Conservation (phyloP, 2,113 vertebrate genomes). For the Azemiops feae region DNA sequence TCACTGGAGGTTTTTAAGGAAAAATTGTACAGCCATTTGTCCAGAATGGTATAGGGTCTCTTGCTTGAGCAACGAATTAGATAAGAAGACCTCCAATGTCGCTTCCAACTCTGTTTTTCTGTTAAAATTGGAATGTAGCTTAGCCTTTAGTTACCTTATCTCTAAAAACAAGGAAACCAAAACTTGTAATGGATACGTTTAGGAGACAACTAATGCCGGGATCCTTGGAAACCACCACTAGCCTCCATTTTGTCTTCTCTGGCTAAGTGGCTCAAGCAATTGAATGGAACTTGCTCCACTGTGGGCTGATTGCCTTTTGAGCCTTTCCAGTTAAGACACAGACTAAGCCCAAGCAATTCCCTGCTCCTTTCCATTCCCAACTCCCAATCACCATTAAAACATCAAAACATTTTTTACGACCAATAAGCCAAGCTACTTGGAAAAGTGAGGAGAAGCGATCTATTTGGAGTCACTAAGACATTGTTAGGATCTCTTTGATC, state of each 20-base stretch:
- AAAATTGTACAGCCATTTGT: background rate
- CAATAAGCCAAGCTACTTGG: conserved; percentile 55
- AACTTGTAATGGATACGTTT: background rate
- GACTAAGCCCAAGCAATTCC: conserved; percentile 59
- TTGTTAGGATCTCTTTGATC: conserved; percentile 80
- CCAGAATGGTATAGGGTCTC: background rate
- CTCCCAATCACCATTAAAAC: conserved; percentile 62
- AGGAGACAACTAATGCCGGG: background rate
- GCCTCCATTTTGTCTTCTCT: rapidly evolving
- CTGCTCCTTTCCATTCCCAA: conserved; percentile 54
- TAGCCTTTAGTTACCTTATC: background rate
- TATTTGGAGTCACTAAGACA: conserved; percentile 62
- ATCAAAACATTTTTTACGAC: conserved; percentile 65
- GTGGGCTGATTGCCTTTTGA: conserved; percentile 48
- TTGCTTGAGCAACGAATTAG: background rate
- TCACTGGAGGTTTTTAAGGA: background rate
- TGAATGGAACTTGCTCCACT: conserved; percentile 33
- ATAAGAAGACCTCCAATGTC: background rate
- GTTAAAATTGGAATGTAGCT: background rate
- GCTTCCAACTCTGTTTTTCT: background rate
- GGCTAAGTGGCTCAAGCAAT: conserved; percentile 9
- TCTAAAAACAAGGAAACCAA: background rate
- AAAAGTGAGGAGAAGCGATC: conserved; percentile 62
- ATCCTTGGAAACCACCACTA: background rate
- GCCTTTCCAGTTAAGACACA: conserved; percentile 62